Base-by-base conservation (phyloP, 2,113 vertebrate genomes). In the Pluvialis apricaria region DNA sequence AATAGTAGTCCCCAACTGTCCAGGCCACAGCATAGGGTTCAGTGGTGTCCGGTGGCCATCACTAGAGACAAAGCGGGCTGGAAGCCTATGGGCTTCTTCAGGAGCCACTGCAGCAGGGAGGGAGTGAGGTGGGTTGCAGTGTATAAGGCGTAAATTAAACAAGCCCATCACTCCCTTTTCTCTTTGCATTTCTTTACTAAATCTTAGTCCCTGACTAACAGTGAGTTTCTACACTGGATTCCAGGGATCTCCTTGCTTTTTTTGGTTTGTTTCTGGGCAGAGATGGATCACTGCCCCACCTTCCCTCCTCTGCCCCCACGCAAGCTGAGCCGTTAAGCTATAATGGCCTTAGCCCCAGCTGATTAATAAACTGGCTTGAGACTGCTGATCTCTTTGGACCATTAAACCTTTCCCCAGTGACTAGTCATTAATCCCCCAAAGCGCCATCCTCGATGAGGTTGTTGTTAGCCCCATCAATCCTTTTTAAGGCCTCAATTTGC, bases 291-390 rank as follows among this genome's bases (percentile, higher is more conserved):
- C 38, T 90, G 82, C 25, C 4, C 6, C 20, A 61, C 26, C 71
- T 79, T 28, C 1, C 47, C 36, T 77, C 49, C 80, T 83, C 51
- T 70, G 13, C 38, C 45, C 25, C 49, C 12, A 25, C 1, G 0
- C 25, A 57, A 13, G 42, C 51, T 62, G 78, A 96, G 66, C 73
- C 4, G 10, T 75, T 91, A 82, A 76, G 54, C 49, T 84, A 38
- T 65, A 80, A 92, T 72, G 20, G 86, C 62, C 49, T 92, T 70
- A 96, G 80, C 28, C 62, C 71, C 68, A 88, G 55, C 58, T 92
- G 95, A 96, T 96, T 95, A 91, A 96, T 95, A 94, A 95, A 97
- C 84, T 94, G 92, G 45, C 71, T 94, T 81, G 51, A 77, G 89
- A 62, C 78, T 94, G 94, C 86, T 90, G 92, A 97, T 95, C 92